Conservation (phyloP, 2,888 invertebrate genomes). For the Temnothorax ravouxi region DNA sequence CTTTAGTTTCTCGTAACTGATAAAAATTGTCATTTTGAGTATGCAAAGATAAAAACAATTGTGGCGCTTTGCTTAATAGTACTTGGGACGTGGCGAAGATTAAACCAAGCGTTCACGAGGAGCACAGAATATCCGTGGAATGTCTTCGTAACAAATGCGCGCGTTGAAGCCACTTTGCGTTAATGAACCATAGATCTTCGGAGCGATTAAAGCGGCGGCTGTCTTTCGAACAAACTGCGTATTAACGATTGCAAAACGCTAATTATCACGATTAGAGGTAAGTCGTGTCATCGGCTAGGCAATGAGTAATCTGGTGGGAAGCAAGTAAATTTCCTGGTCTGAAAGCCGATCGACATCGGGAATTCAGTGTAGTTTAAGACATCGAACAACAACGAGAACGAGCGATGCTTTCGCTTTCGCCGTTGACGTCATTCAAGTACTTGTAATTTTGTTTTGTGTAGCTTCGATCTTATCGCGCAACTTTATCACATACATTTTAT, state of each 20-base stretch:
- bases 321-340: slow-evolving; percentile 56
- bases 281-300: slow-evolving; percentile 33
- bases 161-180: slow-evolving; percentile 33
- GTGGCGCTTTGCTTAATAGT: neutral
- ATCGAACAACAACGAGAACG: neutral
- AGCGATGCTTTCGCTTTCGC: neutral
- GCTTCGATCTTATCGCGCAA: neutral
- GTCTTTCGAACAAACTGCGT: slow-evolving; percentile 10
- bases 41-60: neutral
- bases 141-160: slow-evolving; percentile 34
- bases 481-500: neutral
- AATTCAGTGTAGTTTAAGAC: slow-evolving; percentile 61
- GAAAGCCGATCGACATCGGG: slow-evolving; percentile 52
- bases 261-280: slow-evolving; percentile 67
- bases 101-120: slow-evolving; percentile 76
- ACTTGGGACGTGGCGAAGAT: slow-evolving; percentile 68
- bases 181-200: slow-evolving; percentile 9
- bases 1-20: neutral
- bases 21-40: neutral
- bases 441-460: neutral
- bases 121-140: slow-evolving; percentile 75
- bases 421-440: slow-evolving; percentile 5
- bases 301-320: slow-evolving; percentile 50
- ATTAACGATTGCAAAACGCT: slow-evolving; percentile 52
- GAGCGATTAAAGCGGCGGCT: slow-evolving; percentile 3